phyloP scores from a whole-genome alignment of 2,113 vertebrate species.

The Salvator merianae region DNA sequence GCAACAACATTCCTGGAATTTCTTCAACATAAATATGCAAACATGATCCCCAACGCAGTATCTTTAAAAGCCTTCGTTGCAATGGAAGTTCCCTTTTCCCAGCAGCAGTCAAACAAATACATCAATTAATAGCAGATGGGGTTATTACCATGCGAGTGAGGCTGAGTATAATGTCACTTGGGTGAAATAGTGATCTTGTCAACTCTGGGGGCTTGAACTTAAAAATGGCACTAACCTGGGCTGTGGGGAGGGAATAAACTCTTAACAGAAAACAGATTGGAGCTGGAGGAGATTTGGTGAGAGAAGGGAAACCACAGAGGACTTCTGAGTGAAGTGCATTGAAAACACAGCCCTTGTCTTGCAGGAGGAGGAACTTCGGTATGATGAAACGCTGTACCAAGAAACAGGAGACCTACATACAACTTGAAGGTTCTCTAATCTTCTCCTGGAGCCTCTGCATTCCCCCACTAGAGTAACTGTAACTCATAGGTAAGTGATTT shows the following conservation, averaged over 20 bases:
- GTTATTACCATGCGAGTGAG: constrained; percentile 29
- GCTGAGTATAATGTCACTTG: constrained; percentile 35
- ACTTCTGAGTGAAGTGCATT: background rate
- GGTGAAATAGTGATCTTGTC: constrained; percentile 56
- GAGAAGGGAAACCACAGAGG: background rate
- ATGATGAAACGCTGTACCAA: background rate
- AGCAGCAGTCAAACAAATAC: constrained; percentile 52
- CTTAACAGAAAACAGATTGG: constrained; percentile 71
- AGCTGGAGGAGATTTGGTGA: background rate
- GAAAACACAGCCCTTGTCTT: background rate
- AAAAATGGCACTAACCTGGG: constrained; percentile 26
- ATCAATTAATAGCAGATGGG: constrained; percentile 67
- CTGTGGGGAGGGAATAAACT: constrained; percentile 33
- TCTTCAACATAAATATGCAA: background rate
- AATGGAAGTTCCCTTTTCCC: constrained; percentile 44
- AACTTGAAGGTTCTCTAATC: background rate
- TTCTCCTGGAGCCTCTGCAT: no score
- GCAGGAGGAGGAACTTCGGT: background rate
- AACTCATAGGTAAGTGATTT: no score
- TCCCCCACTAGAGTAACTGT: no score
- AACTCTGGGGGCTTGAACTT: constrained; percentile 45
- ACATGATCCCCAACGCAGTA: background rate
- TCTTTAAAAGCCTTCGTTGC: constrained; percentile 54
- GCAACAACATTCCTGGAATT: background rate
- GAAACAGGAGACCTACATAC: background rate